Base-by-base conservation (phyloP, 1,140 invertebrate species). In the Anastrepha obliqua region DNA sequence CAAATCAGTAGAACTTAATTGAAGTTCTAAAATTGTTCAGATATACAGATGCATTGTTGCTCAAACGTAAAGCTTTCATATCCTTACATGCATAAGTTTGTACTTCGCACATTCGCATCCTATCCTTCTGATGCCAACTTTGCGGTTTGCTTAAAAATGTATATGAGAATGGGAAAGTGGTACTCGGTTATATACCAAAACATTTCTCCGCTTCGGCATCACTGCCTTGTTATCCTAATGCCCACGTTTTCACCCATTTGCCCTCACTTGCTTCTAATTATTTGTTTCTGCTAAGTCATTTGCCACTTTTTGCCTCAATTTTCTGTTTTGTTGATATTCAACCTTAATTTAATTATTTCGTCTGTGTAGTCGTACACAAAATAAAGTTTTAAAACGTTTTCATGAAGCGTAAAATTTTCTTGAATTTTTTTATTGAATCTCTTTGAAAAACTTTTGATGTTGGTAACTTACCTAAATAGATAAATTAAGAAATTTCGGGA, bases 271-370 rank as follows among this genome's bases (percentile, higher is more conserved):
- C 11, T 62, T 62, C 17, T 15, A 62, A 13, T 62, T 62, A n/a
- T 62, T n/a, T 62, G 15, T 74, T 42, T 74, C 67, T 74, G 3
- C 39, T 39, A 15, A 39, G 67, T 42, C 67, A 47, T 74, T 74
- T n/a, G 39, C 8, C 11, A 39, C 13, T 67, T 13, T 67, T 67
- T 67, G 39, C 67, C 39, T 7, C 67, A 74, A 47, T 74, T 74
- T 74, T 47, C 67, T 44, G 42, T 74, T 74, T 74, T 74, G 44
- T 74, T 74, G 44, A 44, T 15, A 74, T n/a, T 17, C 39, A 44
- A 74, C 39, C 44, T 74, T 74, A 74, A 74, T 74, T 74, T 74
- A 74, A 74, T 74, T 74, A 74, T 74, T 6, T 8, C 44, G 3
- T 5, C 17, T 47, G 42, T 15, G 67, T 47, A 74, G 39, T 44